Evolutionary conservation across 1,140 invertebrate genomes (phyloP).

Genomic region (Diachasmimorpha longicaudata): DNA sequence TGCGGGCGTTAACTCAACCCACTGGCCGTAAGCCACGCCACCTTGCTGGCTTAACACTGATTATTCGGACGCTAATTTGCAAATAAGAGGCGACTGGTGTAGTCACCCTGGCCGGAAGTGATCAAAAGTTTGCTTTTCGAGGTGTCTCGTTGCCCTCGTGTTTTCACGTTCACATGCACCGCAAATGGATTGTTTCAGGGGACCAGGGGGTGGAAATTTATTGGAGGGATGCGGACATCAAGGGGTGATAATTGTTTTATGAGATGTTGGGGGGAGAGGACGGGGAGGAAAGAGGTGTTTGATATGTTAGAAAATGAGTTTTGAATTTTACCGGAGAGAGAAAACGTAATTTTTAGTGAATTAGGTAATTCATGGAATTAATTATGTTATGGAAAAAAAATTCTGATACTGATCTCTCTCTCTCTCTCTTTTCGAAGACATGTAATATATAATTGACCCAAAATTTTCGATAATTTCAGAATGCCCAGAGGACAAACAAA

Average conservation of each 20-base stretch:
- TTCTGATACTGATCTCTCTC: too few relatives aligned
- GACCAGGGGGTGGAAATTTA: background rate
- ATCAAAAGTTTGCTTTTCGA: conserved; percentile 32
- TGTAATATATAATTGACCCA: background rate
- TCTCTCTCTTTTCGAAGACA: too few relatives aligned
- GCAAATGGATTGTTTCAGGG: conserved; percentile 11
- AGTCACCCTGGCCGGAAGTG: conserved; percentile 7
- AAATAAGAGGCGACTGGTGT: conserved; percentile 30
- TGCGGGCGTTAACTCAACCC: conserved; percentile 28
- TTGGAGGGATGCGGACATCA: background rate
- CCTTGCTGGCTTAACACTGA: conserved; percentile 33
- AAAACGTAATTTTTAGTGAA: too few relatives aligned
- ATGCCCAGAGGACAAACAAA: conserved; percentile 53
- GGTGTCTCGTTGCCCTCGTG: conserved; percentile 24
- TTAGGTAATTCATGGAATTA: too few relatives aligned
- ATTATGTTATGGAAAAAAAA: too few relatives aligned
- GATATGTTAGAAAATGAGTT: too few relatives aligned
- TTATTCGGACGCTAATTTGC: conserved; percentile 38
- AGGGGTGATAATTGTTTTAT: background rate
- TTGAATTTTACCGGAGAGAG: too few relatives aligned
- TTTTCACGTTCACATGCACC: conserved; percentile 20
- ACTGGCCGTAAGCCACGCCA: background rate
- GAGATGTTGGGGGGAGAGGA: background rate
- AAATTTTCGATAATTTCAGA: conserved; percentile 38
- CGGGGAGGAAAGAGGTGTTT: too few relatives aligned